Evolutionary conservation across 2,888 invertebrate species (phyloP).

Genomic region (Eilema caniola): DNA sequence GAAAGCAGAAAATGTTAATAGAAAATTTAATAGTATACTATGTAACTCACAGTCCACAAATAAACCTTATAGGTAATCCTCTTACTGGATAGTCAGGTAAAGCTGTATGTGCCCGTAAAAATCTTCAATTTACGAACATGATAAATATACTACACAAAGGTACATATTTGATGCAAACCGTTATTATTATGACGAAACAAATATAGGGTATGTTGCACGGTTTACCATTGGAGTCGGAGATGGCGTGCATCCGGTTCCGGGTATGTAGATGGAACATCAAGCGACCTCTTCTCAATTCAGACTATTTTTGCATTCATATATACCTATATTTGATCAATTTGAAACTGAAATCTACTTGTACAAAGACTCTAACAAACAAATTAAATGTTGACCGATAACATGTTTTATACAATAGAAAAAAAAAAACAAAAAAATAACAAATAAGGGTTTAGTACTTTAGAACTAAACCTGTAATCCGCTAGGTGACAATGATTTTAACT

Average conservation of each 20-base stretch:
- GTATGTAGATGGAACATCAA: constrained; percentile 41
- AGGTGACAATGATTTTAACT: neutral
- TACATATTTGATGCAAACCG: constrained; percentile 31
- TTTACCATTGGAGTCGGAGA: constrained; percentile 60
- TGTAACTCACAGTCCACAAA: neutral
- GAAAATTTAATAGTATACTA: too few species aligned
- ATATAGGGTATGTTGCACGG: constrained; percentile 42
- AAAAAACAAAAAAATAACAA: neutral
- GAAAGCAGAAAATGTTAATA: too few species aligned
- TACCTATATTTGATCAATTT: constrained; percentile 50
- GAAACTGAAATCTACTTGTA: neutral
- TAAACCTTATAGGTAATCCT: neutral
- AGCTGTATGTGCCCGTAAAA: neutral
- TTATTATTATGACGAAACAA: constrained; percentile 47
- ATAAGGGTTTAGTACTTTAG: neutral
- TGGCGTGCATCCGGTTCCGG: constrained; percentile 62
- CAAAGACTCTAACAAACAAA: neutral
- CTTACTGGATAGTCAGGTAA: neutral
- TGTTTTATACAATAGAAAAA: neutral
- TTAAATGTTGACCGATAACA: too few species aligned
- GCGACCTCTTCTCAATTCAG: constrained; percentile 52
- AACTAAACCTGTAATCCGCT: neutral
- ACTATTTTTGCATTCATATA: constrained; percentile 33
- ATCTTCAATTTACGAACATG: constrained; percentile 22
- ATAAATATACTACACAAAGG: constrained; percentile 20